These are phyloP conservation scores for Pelosia muscerda DNA, from an alignment of 2,888 invertebrate genomes.

Conservation along the genomic window DNA sequence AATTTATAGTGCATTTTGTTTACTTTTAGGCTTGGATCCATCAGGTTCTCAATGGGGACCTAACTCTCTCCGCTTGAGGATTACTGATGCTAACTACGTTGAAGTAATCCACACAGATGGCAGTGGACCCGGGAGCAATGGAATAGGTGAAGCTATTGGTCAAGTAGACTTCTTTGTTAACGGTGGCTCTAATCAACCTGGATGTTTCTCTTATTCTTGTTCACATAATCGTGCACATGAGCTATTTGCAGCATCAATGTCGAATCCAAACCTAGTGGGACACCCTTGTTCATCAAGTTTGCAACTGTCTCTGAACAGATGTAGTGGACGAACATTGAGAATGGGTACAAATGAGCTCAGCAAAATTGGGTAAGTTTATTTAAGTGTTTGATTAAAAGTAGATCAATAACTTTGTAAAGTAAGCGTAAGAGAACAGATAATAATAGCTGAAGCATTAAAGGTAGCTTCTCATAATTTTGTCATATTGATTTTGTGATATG, in stretches of 20 bases:
- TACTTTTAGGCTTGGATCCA: slow-evolving; percentile 65
- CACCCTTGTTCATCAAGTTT: slow-evolving; percentile 52
- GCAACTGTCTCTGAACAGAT: slow-evolving; percentile 59
- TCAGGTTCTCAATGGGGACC: slow-evolving; percentile 59
- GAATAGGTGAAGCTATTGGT: slow-evolving; percentile 91
- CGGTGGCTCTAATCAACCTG: slow-evolving; percentile 90
- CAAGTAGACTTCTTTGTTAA: slow-evolving; percentile 96
- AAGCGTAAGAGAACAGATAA: too few species aligned
- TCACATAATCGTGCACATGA: slow-evolving; percentile 69
- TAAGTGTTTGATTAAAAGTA: neutral
- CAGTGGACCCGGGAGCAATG: slow-evolving; percentile 68
- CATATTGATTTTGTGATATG: too few species aligned
- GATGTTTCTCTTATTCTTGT: slow-evolving; percentile 64
- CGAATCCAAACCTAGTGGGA: slow-evolving; percentile 52
- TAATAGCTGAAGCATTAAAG: too few species aligned
- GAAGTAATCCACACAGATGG: slow-evolving; percentile 76
- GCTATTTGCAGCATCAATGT: slow-evolving; percentile 63
- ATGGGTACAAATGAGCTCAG: slow-evolving; percentile 59
- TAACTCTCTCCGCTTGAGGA: slow-evolving; percentile 52
- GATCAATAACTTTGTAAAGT: neutral
- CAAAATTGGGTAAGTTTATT: slow-evolving; percentile 61
- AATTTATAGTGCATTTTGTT: neutral
- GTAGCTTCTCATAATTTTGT: too few species aligned
- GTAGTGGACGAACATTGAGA: slow-evolving; percentile 53
- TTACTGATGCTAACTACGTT: slow-evolving; percentile 66